A percentile compares a stretch with the other conserved stretches of the same genome.
phyloP scores from a whole-genome alignment of 2,888 invertebrate genomes.

The Dexiosoma caninum region DNA sequence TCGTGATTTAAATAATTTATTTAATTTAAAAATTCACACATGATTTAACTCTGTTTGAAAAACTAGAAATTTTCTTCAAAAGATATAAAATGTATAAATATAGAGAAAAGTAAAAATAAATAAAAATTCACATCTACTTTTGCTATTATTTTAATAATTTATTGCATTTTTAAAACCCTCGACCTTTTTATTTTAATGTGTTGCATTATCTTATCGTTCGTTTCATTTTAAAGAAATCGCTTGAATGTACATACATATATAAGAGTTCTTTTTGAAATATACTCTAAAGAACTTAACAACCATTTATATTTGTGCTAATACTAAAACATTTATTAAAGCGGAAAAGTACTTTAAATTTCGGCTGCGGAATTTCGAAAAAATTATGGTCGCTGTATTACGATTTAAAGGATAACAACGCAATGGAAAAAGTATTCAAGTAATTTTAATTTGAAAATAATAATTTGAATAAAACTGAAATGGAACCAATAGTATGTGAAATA shows the following conservation, averaged over 20 bases:
- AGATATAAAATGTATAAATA: conserved; percentile 37
- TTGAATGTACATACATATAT: too few species aligned
- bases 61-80: conserved; percentile 34
- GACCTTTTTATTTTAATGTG: background rate
- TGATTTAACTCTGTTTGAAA: background rate
- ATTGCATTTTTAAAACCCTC: background rate
- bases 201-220: conserved; percentile 36
- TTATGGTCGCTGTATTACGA: too few species aligned
- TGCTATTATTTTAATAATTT: background rate
- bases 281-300: background rate
- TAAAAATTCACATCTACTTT: too few species aligned
- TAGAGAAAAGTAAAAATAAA: background rate
- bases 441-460: too few species aligned
- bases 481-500: too few species aligned
- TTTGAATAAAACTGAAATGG: too few species aligned
- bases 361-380: background rate
- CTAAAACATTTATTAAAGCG: background rate
- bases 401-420: too few species aligned
- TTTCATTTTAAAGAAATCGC: background rate
- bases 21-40: too few species aligned
- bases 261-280: background rate
- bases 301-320: conserved; percentile 6
- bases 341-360: background rate
- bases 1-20: too few species aligned
- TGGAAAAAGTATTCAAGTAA: too few species aligned